A percentile compares a stretch with the other conserved stretches of the same genome.
phyloP scores from a whole-genome alignment of 2,888 invertebrate genomes.

The Mimas tiliae region DNA sequence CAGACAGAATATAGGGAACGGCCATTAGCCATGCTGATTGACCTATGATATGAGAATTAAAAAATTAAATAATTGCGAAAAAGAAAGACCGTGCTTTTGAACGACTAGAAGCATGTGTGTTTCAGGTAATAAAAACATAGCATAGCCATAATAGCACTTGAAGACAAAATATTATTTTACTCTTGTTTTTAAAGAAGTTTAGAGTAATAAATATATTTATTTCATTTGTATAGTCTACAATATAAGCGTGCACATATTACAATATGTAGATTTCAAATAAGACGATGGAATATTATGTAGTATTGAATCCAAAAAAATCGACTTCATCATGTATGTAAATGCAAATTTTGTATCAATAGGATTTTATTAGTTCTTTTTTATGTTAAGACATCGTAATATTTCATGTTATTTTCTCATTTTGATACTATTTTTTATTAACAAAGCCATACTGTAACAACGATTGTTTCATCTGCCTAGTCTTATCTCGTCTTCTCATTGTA shows the following conservation, averaged over 20 bases:
- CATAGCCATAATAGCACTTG: no score
- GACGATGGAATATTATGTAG: background rate
- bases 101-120: no score
- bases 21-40: no score
- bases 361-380: background rate
- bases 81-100: no score
- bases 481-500: conserved; percentile 56
- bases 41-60: no score
- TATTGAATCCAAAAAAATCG: conserved; percentile 9
- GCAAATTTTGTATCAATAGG: background rate
- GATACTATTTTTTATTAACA: conserved; percentile 29
- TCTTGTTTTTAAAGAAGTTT: background rate
- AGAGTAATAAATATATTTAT: background rate
- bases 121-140: no score
- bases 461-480: conserved; percentile 63
- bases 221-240: background rate
- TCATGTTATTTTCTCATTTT: conserved; percentile 14
- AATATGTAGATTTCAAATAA: background rate
- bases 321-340: background rate
- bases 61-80: no score
- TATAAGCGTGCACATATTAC: background rate
- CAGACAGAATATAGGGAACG: no score
- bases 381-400: background rate
- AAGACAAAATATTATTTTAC: background rate
- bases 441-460: conserved; percentile 68